Conservation (phyloP, 1,140 invertebrate species). For the Episyrphus balteatus region DNA sequence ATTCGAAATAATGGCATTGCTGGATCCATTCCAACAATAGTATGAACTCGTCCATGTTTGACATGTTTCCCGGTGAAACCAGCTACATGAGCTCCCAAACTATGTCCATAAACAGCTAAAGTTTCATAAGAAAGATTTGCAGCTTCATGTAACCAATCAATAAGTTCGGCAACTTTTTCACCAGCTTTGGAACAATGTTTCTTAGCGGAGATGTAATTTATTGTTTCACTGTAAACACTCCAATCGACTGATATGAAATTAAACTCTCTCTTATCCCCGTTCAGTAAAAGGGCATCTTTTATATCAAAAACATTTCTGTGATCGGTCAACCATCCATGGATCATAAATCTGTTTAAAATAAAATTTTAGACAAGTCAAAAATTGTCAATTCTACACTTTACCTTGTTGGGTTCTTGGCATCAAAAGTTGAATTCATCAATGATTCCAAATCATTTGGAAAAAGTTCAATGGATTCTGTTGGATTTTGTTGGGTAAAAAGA, state of each 20-base stretch:
- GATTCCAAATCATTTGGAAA: not conserved
- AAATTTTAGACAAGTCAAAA: not conserved
- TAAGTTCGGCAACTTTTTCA: conserved; percentile 1
- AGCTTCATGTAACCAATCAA: conserved; percentile 5
- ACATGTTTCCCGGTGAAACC: conserved; percentile 28
- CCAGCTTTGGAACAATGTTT: not conserved
- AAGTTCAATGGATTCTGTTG: not conserved
- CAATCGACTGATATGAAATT: conserved; percentile 48
- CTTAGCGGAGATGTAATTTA: conserved; percentile 36
- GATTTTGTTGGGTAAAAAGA: not conserved
- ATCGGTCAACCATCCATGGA: conserved; percentile 6
- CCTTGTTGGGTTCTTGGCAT: not conserved
- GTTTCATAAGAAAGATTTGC: conserved; percentile 9
- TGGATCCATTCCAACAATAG: conserved; percentile 30
- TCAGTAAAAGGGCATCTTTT: conserved; percentile 37
- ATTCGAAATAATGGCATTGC: conserved; percentile 20
- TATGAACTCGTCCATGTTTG: not conserved
- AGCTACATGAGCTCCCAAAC: conserved; percentile 33
- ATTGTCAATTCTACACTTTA: not conserved
- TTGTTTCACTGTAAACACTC: conserved; percentile 38
- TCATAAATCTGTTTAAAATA: not conserved
- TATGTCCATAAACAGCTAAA: not conserved
- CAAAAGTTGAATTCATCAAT: not conserved
- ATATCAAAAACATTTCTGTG: not conserved
- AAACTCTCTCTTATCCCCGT: conserved; percentile 32